A percentile compares a stretch with the other conserved stretches of the same genome.
phyloP scores from a whole-genome alignment of 2,888 invertebrate species.

The Chalcis sispes region DNA sequence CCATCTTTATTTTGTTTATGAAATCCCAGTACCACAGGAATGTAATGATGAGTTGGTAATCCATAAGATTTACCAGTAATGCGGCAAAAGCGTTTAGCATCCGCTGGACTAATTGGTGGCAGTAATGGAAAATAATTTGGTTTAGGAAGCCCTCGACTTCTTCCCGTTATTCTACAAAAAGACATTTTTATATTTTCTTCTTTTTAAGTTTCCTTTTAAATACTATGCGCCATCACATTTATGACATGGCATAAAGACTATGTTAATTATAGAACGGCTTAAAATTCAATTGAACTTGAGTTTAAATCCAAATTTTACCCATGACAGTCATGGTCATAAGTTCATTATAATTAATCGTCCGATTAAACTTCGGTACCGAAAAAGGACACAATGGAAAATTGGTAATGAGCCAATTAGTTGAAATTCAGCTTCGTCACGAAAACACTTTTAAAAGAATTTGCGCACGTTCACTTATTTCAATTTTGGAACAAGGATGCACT shows the following conservation, averaged over 20 bases:
- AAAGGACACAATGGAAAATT: constrained; percentile 3
- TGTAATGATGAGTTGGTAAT: constrained; percentile 86
- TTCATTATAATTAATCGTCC: constrained; percentile 2
- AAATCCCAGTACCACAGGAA: constrained; percentile 83
- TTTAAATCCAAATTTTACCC: not conserved
- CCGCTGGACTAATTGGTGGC: constrained; percentile 89
- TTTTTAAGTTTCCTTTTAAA: not conserved
- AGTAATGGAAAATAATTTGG: constrained; percentile 89
- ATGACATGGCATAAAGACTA: no score
- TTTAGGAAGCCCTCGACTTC: constrained; percentile 87
- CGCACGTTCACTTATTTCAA: constrained; percentile 48
- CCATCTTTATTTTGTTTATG: constrained; percentile 69
- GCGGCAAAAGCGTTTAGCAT: constrained; percentile 87
- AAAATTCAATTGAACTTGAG: no score
- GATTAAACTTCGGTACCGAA: not conserved
- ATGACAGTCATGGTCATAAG: not conserved
- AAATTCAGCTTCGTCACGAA: not conserved
- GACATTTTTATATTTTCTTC: constrained; percentile 77
- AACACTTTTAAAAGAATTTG: not conserved
- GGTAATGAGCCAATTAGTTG: constrained; percentile 54
- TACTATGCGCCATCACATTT: no score
- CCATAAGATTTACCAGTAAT: constrained; percentile 88
- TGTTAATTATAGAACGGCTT: no score
- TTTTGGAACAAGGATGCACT: constrained; percentile 49
- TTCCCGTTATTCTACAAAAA: constrained; percentile 89